Evolutionary conservation across 37 sponge, comb jelly and placozoan species (phyloP).

Genomic region (Chondrilla cf. caribensis): DNA sequence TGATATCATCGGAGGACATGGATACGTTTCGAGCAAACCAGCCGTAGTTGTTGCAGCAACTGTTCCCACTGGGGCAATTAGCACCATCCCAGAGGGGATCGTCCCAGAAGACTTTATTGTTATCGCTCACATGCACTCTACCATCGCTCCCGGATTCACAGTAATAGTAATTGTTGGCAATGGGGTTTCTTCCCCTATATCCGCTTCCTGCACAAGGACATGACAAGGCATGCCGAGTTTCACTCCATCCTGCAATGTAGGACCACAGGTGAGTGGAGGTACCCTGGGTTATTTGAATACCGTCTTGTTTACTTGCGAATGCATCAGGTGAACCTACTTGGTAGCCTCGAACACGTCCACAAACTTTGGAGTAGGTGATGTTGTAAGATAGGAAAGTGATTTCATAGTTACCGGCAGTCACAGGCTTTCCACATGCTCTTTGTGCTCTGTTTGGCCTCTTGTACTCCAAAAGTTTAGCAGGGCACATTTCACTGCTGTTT

Average conservation of each 20-base stretch:
- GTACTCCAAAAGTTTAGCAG: neutral
- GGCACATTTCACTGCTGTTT: neutral
- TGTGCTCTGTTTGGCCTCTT: neutral
- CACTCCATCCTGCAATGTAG: neutral
- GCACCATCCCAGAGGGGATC: slow-evolving; percentile 30
- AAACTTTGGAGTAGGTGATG: slow-evolving; percentile 4
- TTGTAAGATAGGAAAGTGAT: neutral
- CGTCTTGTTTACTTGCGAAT: neutral
- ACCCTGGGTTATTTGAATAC: neutral
- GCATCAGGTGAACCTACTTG: slow-evolving; percentile 3
- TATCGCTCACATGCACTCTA: too few species aligned
- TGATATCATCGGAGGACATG: neutral
- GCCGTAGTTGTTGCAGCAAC: slow-evolving; percentile 10
- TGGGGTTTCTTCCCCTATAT: neutral
- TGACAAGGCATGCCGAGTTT: neutral
- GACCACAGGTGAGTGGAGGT: neutral
- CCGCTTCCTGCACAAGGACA: neutral
- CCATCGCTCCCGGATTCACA: slow-evolving; percentile 6
- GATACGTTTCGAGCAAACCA: neutral
- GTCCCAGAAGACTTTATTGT: neutral
- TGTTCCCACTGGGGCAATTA: slow-evolving; percentile 10
- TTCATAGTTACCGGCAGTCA: neutral
- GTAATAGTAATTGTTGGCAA: slow-evolving; percentile 24
- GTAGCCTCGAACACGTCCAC: slow-evolving; percentile 8
- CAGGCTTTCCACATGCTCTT: too few species aligned